Evolutionary conservation across 2,888 invertebrate species (phyloP).

Genomic region (Acleris literana): DNA sequence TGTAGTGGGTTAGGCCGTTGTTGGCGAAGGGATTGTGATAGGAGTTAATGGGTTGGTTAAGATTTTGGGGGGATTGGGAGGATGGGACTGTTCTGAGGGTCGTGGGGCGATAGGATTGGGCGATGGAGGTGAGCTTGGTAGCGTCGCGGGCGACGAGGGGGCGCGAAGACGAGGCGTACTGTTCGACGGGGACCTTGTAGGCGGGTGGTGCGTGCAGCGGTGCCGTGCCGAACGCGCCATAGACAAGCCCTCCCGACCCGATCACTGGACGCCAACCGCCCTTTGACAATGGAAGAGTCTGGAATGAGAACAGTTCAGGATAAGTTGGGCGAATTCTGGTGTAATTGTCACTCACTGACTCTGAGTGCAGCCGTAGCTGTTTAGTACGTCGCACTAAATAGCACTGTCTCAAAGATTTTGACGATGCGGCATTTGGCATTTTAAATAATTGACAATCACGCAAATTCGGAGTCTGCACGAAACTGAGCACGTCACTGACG

Average conservation of each 20-base stretch:
- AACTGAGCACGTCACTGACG: too few species aligned
- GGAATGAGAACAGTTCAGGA: constrained; percentile 46
- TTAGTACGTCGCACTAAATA: too few species aligned
- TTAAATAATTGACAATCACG: too few species aligned
- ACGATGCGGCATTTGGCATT: too few species aligned
- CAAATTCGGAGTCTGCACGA: too few species aligned
- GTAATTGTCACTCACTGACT: too few species aligned
- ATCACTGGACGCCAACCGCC: constrained; percentile 86
- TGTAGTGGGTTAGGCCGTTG: constrained; percentile 66
- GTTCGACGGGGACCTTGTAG: constrained; percentile 70
- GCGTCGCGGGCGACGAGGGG: constrained; percentile 69
- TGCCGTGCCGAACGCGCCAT: constrained; percentile 62
- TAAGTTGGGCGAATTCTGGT: too few species aligned
- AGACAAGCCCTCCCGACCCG: constrained; percentile 69
- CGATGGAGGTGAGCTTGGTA: constrained; percentile 73
- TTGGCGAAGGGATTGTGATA: constrained; percentile 75
- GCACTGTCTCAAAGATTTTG: too few species aligned
- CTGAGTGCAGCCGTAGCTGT: too few species aligned
- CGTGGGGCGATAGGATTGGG: constrained; percentile 77
- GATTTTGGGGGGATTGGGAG: constrained; percentile 56
- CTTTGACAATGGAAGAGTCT: constrained; percentile 78
- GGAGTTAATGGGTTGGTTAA: constrained; percentile 68
- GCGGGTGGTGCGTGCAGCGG: constrained; percentile 64
- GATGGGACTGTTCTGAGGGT: constrained; percentile 64
- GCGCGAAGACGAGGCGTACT: constrained; percentile 69